Conservation (phyloP, 2,113 vertebrate genomes). For the Zootoca vivipara region DNA sequence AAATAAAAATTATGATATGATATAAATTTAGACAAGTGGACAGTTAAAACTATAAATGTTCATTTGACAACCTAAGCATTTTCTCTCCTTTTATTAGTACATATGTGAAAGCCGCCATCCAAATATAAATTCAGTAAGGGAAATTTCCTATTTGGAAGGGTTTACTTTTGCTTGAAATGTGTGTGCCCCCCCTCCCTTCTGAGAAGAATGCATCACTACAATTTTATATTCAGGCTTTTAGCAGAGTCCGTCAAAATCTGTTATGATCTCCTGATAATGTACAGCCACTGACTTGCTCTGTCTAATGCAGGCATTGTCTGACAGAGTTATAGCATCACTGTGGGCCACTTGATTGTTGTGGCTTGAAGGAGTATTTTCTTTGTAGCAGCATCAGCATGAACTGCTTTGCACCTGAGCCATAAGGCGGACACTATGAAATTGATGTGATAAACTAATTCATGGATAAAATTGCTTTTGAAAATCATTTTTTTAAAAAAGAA, state of each 20-base stretch:
- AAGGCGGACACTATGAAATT: not conserved
- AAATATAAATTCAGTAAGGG: rapidly evolving
- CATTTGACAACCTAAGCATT: not conserved
- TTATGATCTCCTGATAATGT: conserved; percentile 33
- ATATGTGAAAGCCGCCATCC: not conserved
- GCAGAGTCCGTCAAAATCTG: conserved; percentile 15
- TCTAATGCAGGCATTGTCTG: conserved; percentile 33
- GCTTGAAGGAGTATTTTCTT: not conserved
- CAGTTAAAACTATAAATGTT: not conserved
- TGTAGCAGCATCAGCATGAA: not conserved
- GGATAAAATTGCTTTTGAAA: not conserved
- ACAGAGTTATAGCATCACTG: conserved; percentile 7
- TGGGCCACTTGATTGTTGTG: not conserved
- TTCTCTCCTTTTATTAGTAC: not conserved
- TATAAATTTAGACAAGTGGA: not conserved
- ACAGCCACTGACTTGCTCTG: conserved; percentile 28
- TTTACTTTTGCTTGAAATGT: conserved; percentile 9
- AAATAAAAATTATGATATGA: not conserved
- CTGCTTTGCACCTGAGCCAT: not conserved
- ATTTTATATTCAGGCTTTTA: conserved; percentile 44
- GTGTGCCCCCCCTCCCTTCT: not conserved
- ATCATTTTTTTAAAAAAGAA: too few species aligned
- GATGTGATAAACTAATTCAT: rapidly evolving
- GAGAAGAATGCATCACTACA: not conserved
- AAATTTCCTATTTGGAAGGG: conserved; percentile 25